phyloP scores from a whole-genome alignment of 2,888 invertebrate species.

The Eurytoma adleriae region DNA sequence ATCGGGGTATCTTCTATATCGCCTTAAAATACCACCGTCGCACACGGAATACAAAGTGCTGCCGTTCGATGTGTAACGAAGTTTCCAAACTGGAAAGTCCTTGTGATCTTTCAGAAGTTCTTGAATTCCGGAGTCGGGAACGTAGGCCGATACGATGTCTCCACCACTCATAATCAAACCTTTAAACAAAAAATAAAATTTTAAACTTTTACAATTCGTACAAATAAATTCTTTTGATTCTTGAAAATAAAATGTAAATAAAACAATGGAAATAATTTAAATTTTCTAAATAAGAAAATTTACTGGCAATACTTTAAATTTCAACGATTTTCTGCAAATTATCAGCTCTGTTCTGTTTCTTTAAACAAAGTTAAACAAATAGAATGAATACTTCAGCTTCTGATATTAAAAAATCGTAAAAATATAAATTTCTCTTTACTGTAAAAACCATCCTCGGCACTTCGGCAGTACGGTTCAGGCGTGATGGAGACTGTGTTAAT shows the following conservation, averaged over 20 bases:
- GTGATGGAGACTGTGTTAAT: slow-evolving; percentile 75
- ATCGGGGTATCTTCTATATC: slow-evolving; percentile 76
- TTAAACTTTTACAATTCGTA: too few species aligned
- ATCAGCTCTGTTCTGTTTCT: too few species aligned
- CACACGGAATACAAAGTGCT: slow-evolving; percentile 75
- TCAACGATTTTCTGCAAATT: too few species aligned
- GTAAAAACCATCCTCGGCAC: slow-evolving; percentile 74
- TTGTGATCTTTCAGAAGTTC: slow-evolving; percentile 74
- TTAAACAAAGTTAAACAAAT: not conserved
- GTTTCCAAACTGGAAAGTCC: slow-evolving; percentile 75
- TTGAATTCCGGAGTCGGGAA: slow-evolving; percentile 75
- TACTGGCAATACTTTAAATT: too few species aligned
- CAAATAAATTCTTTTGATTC: not conserved
- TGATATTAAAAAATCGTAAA: not conserved
- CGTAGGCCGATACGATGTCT: slow-evolving; percentile 75
- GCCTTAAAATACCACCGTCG: slow-evolving; percentile 74
- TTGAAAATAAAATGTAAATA: not conserved
- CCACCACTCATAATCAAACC: slow-evolving; percentile 76
- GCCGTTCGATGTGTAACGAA: slow-evolving; percentile 76
- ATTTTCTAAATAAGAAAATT: not conserved
- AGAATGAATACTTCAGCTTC: not conserved
- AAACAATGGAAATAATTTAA: too few species aligned
- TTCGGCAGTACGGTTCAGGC: slow-evolving; percentile 74
- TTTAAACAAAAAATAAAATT: slow-evolving; percentile 56
- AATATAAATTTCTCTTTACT: slow-evolving; percentile 65